Evolutionary conservation across 2,113 vertebrate species (phyloP).

Genomic region (Ammodytes dubius): DNA sequence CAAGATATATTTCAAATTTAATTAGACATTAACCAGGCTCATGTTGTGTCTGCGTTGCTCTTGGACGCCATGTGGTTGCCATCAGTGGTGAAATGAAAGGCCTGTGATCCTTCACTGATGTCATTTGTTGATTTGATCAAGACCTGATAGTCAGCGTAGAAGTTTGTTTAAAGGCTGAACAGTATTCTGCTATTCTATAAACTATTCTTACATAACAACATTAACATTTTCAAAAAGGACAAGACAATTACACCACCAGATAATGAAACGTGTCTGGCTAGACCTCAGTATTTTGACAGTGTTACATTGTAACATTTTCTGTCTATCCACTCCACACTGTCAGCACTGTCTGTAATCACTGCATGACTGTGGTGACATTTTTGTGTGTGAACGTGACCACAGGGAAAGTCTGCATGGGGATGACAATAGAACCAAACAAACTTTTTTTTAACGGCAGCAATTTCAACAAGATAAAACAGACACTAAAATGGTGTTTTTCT

Average conservation of each 20-base stretch:
- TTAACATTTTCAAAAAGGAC: neutral
- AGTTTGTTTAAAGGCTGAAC: neutral
- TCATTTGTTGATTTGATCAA: neutral
- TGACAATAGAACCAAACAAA: neutral
- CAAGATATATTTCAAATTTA: no score
- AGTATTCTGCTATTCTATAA: neutral
- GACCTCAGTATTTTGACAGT: neutral
- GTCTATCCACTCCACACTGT: neutral
- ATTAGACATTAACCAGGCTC: no score
- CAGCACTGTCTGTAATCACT: slow-evolving; percentile 17
- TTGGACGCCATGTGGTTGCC: no score
- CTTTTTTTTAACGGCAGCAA: neutral
- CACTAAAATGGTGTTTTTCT: neutral
- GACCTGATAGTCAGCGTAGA: neutral
- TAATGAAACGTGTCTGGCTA: neutral
- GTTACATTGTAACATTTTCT: neutral
- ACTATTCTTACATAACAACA: neutral
- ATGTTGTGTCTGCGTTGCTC: no score
- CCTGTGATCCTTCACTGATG: neutral
- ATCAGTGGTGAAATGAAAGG: no score
- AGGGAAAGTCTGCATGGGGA: neutral
- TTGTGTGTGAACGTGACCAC: slow-evolving; percentile 40
- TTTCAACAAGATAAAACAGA: neutral
- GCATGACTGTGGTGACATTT: slow-evolving; percentile 1
- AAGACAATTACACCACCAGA: neutral